Base-by-base conservation (phyloP, 1,140 invertebrate genomes). In the Drosophila seguyi region DNA sequence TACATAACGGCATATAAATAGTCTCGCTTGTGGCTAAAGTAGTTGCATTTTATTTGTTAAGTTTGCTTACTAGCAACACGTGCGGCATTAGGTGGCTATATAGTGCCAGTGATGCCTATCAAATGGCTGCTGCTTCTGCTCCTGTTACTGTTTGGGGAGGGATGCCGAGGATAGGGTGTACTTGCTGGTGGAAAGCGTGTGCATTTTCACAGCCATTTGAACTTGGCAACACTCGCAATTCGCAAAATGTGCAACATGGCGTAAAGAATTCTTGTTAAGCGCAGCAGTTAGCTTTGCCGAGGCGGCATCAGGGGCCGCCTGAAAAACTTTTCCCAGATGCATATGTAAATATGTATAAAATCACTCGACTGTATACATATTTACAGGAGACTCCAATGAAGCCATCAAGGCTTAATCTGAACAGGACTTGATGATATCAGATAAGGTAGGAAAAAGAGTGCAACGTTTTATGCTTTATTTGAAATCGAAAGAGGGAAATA, bases 171-270 rank as follows among this genome's bases (percentile, higher is more conserved):
- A 3, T 6, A 11, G 25, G 10, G 47, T 50, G 47, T 31, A 25
- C 47, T 50, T 50, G 47, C 16, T 50, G 25, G 27, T 34, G 53
- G 22, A 57, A 53, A 66, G 53, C 79, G 84, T 73, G 79, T 77
- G 76, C 84, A 85, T 88, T 88, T 88, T 90, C 85, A 88, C 85
- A 88, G 85, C 75, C 78, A 78, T 90, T 88, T 88, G 85, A 88
- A 90, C 81, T 88, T 85, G 68, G 77, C 77, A 85, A 81, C 85
- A 88, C 68, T 87, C 56, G 63, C 85, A 74, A 74, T 73, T 87
- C 59, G 67, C 85, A 74, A 78, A 80, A 90, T 90, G 84, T 90
- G 85, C 85, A 88, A 78, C 85, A 88, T 62, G 66, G 68, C 77
- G 77, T 79, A 72, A 81, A 78, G 77, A 78, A 90, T 79, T 75